Base-by-base conservation (phyloP, 2,888 invertebrate genomes). In the Drosophila algonquin region DNA sequence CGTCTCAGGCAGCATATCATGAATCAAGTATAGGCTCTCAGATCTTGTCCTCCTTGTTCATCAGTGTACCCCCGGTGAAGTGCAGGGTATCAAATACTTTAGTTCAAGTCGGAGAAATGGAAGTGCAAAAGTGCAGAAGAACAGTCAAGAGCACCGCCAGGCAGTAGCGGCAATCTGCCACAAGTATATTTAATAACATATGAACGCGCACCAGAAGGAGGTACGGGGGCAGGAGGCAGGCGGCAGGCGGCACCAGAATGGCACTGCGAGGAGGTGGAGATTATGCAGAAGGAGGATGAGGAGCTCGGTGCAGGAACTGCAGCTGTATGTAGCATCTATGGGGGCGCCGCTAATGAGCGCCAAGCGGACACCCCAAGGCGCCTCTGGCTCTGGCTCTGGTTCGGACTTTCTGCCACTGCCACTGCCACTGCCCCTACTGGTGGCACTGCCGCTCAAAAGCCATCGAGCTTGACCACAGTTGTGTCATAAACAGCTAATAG, bases 401-500 rank as follows among this genome's bases (percentile, higher is more conserved):
- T 16, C 2, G 14, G 27, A 27, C 27, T 27, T 7, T 27, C 27
- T 27, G 32, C 32, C 4, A 4, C 12, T 35, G 32, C 32, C 4
- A 4, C 12, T 35, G 35, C 35, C 12, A 4, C 35, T 12, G 35
- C 35, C 32, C 3, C 32, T 9, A 4, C 32, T 30, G 30, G 30
- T 32, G 32, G 10, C 32, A 32, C n/a, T 44, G 45, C 56, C 47
- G 47, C 46, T 57, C 46, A 57, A n/a, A 12, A 32, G 46, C 57
- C 46, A 16, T 30, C 32, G 56, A 50, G 24, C 69, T 69, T 52
- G 52, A 68, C 47, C 67, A 75, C 52, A 40, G 40, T 40, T 40
- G 60, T 75, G 74, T 88, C 89, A 84, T 84, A 84, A 84, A 83
- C 83, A 84, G 83, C 83, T 88, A 84, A 84, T 84, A 88, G 89